Conservation (phyloP, 2,797 vertebrate genomes). For the Neoniphon sammara region DNA sequence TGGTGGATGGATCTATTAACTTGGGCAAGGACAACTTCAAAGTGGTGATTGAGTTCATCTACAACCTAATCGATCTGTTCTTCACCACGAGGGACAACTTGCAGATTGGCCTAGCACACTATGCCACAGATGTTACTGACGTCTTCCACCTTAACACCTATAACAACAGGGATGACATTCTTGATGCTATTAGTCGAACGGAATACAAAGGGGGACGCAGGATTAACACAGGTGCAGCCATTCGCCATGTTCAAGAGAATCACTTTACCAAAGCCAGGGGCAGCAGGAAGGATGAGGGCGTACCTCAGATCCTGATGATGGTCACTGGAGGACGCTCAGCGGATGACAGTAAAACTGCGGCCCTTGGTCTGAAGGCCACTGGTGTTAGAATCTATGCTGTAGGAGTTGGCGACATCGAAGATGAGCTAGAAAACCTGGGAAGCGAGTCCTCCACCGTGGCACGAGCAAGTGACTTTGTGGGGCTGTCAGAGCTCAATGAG, state of each 20-base stretch:
- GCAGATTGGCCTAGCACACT: slow-evolving; percentile 91
- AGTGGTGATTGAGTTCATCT: slow-evolving; percentile 86
- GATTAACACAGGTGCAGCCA: slow-evolving; percentile 88
- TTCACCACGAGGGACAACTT: slow-evolving; percentile 87
- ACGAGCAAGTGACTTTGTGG: slow-evolving; percentile 80
- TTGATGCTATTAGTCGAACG: slow-evolving; percentile 82
- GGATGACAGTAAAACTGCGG: slow-evolving; percentile 88
- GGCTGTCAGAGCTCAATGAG: slow-evolving; percentile 91
- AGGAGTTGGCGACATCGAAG: slow-evolving; percentile 85
- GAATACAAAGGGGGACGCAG: slow-evolving; percentile 90
- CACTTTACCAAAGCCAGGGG: slow-evolving; percentile 91
- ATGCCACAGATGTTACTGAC: slow-evolving; percentile 90
- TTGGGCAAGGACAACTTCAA: slow-evolving; percentile 88
- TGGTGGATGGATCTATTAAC: slow-evolving; percentile 96
- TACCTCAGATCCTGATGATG: slow-evolving; percentile 93
- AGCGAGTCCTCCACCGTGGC: slow-evolving; percentile 87
- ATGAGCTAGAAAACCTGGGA: slow-evolving; percentile 87
- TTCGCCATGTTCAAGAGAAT: slow-evolving; percentile 85
- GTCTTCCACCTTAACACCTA: slow-evolving; percentile 91
- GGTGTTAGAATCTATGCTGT: slow-evolving; percentile 90
- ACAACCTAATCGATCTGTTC: slow-evolving; percentile 88
- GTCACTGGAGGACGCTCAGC: slow-evolving; percentile 88
- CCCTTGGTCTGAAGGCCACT: slow-evolving; percentile 82
- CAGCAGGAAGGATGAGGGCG: slow-evolving; percentile 88
- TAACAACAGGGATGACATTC: slow-evolving; percentile 84